phyloP scores from a whole-genome alignment of 1,140 invertebrate genomes.

The Caenorhabditis elegans region DNA sequence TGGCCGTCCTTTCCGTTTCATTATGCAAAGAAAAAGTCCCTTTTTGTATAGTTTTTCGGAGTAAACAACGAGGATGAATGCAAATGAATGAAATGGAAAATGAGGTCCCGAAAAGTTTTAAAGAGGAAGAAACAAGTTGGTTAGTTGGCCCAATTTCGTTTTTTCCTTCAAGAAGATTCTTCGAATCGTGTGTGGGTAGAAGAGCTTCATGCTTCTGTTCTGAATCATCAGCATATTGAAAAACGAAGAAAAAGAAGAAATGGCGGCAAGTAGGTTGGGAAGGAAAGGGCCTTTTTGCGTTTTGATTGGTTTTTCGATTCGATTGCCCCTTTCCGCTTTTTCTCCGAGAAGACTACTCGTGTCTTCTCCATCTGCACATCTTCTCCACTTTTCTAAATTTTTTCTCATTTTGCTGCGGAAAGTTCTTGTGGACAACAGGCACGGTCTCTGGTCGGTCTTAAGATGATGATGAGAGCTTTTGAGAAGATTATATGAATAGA shows the following conservation, averaged over 20 bases:
- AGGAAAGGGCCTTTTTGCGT: background rate
- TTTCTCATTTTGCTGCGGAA: background rate
- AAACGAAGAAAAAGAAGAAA: background rate
- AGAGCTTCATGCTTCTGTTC: background rate
- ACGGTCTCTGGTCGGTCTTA: slow-evolving; percentile 1
- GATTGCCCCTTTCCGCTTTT: slow-evolving; percentile 6
- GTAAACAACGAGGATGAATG: slow-evolving; percentile 15
- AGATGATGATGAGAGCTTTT: slow-evolving; percentile 9
- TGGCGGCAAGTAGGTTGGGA: background rate
- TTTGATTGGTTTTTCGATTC: slow-evolving; percentile 32
- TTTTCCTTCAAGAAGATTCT: background rate
- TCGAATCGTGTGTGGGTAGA: background rate
- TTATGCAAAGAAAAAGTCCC: slow-evolving; percentile 3
- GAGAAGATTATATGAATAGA: slow-evolving; percentile 31
- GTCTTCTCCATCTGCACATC: slow-evolving; percentile 22
- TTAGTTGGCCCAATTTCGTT: slow-evolving; percentile 12
- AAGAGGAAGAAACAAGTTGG: background rate
- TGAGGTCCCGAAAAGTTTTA: background rate
- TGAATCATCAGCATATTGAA: slow-evolving; percentile 6
- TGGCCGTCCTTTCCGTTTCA: background rate
- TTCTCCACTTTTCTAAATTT: background rate
- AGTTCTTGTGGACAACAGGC: background rate
- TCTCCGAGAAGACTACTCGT: background rate
- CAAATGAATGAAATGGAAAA: slow-evolving; percentile 12
- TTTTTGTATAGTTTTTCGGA: background rate